phyloP scores from a whole-genome alignment of 2,113 vertebrate species.

The Caracal caracal region DNA sequence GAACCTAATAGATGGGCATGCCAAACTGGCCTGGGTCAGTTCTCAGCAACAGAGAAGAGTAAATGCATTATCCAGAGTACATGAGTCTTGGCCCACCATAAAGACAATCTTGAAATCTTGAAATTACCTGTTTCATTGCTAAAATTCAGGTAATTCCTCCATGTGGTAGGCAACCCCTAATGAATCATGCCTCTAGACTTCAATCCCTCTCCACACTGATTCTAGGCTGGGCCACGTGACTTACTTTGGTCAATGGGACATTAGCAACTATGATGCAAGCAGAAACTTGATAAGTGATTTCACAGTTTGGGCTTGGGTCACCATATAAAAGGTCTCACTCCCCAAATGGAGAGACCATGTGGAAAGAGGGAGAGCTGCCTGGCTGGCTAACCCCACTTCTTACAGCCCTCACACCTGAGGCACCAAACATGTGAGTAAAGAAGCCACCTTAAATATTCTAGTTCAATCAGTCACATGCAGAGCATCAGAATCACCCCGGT shows the following conservation, averaged over 20 bases:
- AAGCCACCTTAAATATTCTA: background rate
- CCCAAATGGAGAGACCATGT: background rate
- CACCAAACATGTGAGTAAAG: background rate
- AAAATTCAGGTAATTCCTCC: background rate
- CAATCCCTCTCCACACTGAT: background rate
- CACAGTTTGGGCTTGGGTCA: background rate
- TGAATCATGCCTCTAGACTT: background rate
- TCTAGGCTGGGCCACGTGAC: background rate
- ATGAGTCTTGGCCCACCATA: background rate
- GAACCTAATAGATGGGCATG: background rate
- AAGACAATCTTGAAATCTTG: background rate
- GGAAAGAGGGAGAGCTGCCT: background rate
- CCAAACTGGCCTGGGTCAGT: background rate
- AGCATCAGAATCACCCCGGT: background rate
- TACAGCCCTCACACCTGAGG: background rate
- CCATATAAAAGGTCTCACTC: background rate
- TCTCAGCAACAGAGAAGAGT: constrained; percentile 10
- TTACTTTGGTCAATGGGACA: background rate
- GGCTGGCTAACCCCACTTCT: background rate
- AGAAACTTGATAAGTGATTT: background rate
- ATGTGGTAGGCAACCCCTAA: background rate
- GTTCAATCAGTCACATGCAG: background rate
- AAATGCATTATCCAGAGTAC: background rate
- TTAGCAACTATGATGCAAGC: background rate
- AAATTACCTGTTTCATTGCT: background rate